Percentiles rank a stretch among this genome's conserved stretches.
Conservation (phyloP, 2,113 vertebrate species). For the Pterocles orientalis region DNA sequence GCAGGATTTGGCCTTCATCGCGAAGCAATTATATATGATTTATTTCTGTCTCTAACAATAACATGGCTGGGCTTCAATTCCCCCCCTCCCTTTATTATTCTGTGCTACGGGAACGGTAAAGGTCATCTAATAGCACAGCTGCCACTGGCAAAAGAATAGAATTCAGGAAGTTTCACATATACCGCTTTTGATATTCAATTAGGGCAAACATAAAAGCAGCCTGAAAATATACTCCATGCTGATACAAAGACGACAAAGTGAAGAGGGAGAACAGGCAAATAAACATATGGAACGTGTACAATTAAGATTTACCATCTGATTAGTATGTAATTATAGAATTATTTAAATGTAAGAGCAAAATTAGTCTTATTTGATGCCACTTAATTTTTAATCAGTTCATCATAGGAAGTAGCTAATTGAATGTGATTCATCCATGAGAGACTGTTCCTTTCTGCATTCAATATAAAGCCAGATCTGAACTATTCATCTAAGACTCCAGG, state of each 20-base stretch:
- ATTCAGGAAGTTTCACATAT: constrained; percentile 46
- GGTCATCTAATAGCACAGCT: constrained; percentile 55
- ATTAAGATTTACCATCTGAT: constrained; percentile 57
- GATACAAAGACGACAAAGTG: constrained; percentile 49
- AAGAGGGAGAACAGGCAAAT: constrained; percentile 29
- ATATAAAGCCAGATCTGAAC: constrained; percentile 10
- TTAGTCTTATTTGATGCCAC: constrained; percentile 26
- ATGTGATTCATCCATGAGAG: constrained; percentile 31
- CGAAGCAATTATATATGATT: constrained; percentile 52
- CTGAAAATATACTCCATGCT: constrained; percentile 38
- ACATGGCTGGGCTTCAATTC: constrained; percentile 48
- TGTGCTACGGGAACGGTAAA: constrained; percentile 41
- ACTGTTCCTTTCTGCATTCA: neutral
- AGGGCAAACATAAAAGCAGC: constrained; percentile 41
- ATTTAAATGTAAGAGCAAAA: constrained; percentile 59
- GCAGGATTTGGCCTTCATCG: constrained; percentile 64
- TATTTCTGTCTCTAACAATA: constrained; percentile 68
- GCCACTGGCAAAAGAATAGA: constrained; percentile 32
- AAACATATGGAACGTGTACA: constrained; percentile 37
- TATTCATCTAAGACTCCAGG: constrained; percentile 26
- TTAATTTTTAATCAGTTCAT: constrained; percentile 68
- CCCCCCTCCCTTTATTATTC: constrained; percentile 43
- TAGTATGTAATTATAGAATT: constrained; percentile 65
- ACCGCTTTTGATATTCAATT: constrained; percentile 49
- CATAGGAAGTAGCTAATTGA: constrained; percentile 54